Conservation (phyloP, 2,888 invertebrate genomes). For the Nebria brevicollis region DNA sequence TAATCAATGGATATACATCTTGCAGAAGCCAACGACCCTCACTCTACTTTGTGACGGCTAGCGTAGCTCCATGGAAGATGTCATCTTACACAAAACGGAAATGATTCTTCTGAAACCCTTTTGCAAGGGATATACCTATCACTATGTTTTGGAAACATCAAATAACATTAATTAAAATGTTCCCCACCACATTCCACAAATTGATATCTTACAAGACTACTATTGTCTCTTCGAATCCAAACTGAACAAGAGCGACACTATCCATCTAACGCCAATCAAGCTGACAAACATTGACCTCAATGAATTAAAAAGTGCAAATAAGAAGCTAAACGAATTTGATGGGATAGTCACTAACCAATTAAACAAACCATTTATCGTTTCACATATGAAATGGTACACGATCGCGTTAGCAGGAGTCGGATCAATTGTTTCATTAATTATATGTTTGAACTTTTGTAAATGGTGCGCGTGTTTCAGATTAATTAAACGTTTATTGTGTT, state of each 20-base stretch:
- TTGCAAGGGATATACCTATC: slow-evolving; percentile 47
- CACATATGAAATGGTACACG: too few species aligned
- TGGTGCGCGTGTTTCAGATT: too few species aligned
- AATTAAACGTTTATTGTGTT: too few species aligned
- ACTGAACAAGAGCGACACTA: slow-evolving; percentile 28
- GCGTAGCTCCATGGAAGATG: slow-evolving; percentile 32
- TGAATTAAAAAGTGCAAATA: too few species aligned
- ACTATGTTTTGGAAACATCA: slow-evolving; percentile 35
- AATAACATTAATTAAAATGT: slow-evolving; percentile 28
- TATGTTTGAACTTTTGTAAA: too few species aligned
- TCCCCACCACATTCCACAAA: slow-evolving; percentile 36
- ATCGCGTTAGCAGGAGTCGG: too few species aligned
- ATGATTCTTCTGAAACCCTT: slow-evolving; percentile 21
- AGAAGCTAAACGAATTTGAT: too few species aligned
- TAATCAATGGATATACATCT: slow-evolving; percentile 49
- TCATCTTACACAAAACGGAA: slow-evolving; percentile 37
- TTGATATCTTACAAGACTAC: slow-evolving; percentile 46
- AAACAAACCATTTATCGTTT: too few species aligned
- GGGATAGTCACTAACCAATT: too few species aligned
- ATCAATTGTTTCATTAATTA: too few species aligned
- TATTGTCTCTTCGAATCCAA: slow-evolving; percentile 47
- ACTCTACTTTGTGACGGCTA: slow-evolving; percentile 34
- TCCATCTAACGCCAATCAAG: too few species aligned
- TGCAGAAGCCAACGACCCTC: slow-evolving; percentile 42
- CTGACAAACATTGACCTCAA: too few species aligned